These are phyloP conservation scores for Marmota flaviventris DNA, from an alignment of 2,113 vertebrate genomes.

Conservation along the genomic window DNA sequence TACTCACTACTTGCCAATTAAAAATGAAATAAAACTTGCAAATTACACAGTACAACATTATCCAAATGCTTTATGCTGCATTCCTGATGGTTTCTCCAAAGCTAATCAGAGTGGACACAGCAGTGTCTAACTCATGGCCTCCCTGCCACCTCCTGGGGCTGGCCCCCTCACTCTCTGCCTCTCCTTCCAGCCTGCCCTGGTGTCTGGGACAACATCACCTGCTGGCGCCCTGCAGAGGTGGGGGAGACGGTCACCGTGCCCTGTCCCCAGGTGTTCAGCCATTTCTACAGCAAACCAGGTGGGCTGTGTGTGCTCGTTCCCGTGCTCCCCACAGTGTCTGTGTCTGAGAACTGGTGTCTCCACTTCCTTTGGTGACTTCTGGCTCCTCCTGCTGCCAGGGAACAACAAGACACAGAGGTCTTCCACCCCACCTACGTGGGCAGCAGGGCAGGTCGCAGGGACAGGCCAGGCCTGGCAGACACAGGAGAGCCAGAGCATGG, in stretches of 20 bases:
- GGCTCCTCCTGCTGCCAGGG: neutral
- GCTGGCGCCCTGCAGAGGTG: conserved; percentile 89
- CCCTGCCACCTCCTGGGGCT: neutral
- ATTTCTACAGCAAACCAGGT: conserved; percentile 88
- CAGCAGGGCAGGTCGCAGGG: neutral
- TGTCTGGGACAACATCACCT: conserved; percentile 92
- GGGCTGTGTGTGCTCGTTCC: neutral
- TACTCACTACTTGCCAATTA: neutral
- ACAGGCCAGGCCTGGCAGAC: neutral
- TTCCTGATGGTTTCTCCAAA: neutral
- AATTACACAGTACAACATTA: fast-evolving
- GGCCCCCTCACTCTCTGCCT: neutral
- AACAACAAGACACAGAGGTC: neutral
- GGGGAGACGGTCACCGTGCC: conserved; percentile 91
- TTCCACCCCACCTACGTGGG: neutral
- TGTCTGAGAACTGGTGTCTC: fast-evolving
- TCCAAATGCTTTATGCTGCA: neutral
- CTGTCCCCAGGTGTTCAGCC: conserved; percentile 89
- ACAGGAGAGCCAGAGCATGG: neutral
- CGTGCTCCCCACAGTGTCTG: fast-evolving
- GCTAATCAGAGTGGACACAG: neutral
- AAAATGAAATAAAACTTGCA: neutral
- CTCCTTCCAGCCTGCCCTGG: conserved; percentile 88
- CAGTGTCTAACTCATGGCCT: no score
- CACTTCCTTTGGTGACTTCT: neutral